A percentile compares a stretch with the other conserved stretches of the same genome.
Conservation (phyloP, 2,113 vertebrate genomes). For the Dolichotis patagonum region DNA sequence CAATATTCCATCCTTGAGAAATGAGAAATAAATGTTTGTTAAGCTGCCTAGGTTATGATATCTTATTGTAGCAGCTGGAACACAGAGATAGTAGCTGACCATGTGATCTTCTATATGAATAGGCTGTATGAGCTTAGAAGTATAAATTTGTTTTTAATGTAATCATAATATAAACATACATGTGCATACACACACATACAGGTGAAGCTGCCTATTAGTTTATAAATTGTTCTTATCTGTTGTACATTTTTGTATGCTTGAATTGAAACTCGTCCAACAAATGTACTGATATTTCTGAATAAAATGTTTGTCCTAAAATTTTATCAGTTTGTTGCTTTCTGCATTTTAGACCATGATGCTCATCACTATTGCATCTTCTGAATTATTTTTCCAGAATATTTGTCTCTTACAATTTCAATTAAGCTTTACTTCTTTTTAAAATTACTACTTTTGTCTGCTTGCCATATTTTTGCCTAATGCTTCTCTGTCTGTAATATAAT, state of each 20-base stretch:
- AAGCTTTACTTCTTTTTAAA: neutral
- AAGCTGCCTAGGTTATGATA: neutral
- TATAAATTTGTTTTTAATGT: neutral
- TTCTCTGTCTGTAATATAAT: neutral
- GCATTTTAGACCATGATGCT: neutral
- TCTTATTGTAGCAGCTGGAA: neutral
- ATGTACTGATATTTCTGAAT: neutral
- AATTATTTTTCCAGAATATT: neutral
- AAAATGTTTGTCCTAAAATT: constrained; percentile 36
- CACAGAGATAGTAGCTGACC: neutral
- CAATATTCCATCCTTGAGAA: rapidly evolving
- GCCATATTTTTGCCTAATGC: neutral
- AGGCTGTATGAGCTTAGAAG: neutral
- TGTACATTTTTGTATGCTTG: neutral
- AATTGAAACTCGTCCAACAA: neutral
- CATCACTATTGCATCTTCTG: neutral
- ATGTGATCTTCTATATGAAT: neutral
- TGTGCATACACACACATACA: rapidly evolving
- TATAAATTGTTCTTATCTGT: neutral
- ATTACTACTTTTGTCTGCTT: neutral
- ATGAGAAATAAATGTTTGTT: neutral
- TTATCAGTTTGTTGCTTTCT: neutral
- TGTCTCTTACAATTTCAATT: neutral
- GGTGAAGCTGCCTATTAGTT: neutral
- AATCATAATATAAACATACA: neutral